Percentiles rank a stretch among this genome's conserved stretches.
Conservation (phyloP, 2,797 vertebrate genomes). For the Allobates femoralis region DNA sequence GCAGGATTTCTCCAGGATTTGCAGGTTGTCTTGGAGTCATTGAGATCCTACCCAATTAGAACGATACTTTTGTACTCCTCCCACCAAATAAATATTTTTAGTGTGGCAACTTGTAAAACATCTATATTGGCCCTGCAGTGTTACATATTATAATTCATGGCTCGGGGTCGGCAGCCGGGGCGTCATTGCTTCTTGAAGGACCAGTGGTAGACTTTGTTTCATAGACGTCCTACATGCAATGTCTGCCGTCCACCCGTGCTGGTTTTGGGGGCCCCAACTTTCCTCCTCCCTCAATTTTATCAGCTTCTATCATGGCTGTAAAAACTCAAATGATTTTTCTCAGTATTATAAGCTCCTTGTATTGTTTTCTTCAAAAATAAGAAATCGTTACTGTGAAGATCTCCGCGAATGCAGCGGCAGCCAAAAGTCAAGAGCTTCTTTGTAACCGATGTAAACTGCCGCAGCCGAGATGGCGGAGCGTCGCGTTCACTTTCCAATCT, state of each 20-base stretch:
- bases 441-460: conserved; percentile 21
- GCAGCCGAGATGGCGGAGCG: neutral
- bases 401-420: neutral
- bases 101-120: too few relatives aligned
- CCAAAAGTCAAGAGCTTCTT: neutral
- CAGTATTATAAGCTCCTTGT: neutral
- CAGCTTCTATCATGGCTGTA: neutral
- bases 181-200: too few relatives aligned
- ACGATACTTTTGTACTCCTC: too few relatives aligned
- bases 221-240: too few relatives aligned
- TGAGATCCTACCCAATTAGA: too few relatives aligned
- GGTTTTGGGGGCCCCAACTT: neutral
- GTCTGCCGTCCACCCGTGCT: neutral
- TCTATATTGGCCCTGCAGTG: too few relatives aligned
- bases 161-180: too few relatives aligned
- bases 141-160: too few relatives aligned
- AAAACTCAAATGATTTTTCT: neutral
- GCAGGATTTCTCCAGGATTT: too few relatives aligned
- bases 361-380: neutral
- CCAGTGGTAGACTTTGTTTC: too few relatives aligned
- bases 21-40: too few relatives aligned
- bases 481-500: conserved; percentile 36
- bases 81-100: too few relatives aligned
- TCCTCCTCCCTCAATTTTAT: neutral
- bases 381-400: neutral